Conservation (phyloP, 2,888 invertebrate genomes). For the Hyposoter didymator region DNA sequence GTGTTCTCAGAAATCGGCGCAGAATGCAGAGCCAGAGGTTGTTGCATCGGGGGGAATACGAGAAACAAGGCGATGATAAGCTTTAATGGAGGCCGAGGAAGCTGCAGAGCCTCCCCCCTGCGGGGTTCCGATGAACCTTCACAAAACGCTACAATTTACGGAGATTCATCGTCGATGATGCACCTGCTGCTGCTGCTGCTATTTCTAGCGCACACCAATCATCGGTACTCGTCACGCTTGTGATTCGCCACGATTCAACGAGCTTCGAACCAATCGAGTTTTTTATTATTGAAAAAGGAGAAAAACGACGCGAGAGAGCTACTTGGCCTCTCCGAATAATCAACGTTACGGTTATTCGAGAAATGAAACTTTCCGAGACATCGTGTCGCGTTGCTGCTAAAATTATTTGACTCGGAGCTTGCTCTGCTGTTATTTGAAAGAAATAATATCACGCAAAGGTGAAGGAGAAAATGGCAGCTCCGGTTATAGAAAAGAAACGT, state of each 20-base stretch:
- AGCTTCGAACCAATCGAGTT: conserved; percentile 45
- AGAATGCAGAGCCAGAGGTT: conserved; percentile 74
- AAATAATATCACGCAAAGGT: not conserved
- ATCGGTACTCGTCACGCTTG: conserved; percentile 45
- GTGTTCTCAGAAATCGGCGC: conserved; percentile 69
- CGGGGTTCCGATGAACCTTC: conserved; percentile 80
- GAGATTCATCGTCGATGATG: conserved; percentile 42
- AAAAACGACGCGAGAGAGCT: not conserved
- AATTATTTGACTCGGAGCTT: conserved; percentile 13
- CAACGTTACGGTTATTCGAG: conserved; percentile 20
- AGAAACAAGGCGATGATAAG: conserved; percentile 80
- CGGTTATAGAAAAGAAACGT: conserved; percentile 87
- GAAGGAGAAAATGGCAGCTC: conserved; percentile 80
- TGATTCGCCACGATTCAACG: conserved; percentile 50
- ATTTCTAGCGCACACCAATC: conserved; percentile 29
- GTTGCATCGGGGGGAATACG: conserved; percentile 72
- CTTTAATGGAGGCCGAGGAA: conserved; percentile 83
- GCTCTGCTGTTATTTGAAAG: not conserved
- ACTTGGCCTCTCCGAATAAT: not conserved
- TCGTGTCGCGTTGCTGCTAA: not conserved
- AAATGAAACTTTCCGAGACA: conserved; percentile 51
- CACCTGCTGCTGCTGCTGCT: conserved; percentile 39
- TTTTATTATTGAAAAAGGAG: conserved; percentile 7
- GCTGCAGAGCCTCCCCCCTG: conserved; percentile 81
- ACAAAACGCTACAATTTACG: conserved; percentile 61